A percentile compares a stretch with the other conserved stretches of the same genome.
These are phyloP conservation scores for Lemur catta DNA, from an alignment of 2,797 vertebrate genomes.

Conservation along the genomic window DNA sequence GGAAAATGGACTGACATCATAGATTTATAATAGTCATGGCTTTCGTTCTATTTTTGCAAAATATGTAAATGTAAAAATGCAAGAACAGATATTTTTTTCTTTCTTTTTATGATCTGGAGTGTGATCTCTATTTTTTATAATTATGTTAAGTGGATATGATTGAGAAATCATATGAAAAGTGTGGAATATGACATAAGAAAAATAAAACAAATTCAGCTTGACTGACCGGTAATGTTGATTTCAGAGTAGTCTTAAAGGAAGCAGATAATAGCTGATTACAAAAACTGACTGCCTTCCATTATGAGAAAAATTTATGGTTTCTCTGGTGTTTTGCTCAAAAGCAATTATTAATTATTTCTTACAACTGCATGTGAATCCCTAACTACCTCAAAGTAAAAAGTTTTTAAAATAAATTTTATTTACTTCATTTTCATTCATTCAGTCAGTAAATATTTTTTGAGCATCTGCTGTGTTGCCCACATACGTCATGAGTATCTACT, in stretches of 20 bases:
- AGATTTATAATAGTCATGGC: not conserved
- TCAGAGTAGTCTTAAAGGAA: not conserved
- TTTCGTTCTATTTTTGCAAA: not conserved
- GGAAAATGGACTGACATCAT: not conserved
- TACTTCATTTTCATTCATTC: not conserved
- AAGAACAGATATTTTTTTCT: not conserved
- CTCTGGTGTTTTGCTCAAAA: not conserved
- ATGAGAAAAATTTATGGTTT: not conserved
- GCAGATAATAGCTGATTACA: not conserved
- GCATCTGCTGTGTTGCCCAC: not conserved
- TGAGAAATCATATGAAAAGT: not conserved
- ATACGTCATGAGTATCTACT: not conserved
- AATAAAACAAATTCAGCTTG: not conserved
- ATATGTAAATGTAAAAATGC: not conserved
- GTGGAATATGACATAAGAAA: not conserved
- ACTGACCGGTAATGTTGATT: not conserved
- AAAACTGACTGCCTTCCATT: not conserved
- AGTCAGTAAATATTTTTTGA: not conserved
- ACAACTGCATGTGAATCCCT: not conserved
- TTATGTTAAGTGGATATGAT: not conserved
- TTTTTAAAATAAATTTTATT: not conserved
- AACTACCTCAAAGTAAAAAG: not conserved
- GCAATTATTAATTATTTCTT: not conserved
- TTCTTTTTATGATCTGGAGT: not conserved
- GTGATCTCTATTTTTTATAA: not conserved